These are phyloP conservation scores for Arctia plantaginis DNA, from an alignment of 2,888 invertebrate species.

Conservation along the genomic window DNA sequence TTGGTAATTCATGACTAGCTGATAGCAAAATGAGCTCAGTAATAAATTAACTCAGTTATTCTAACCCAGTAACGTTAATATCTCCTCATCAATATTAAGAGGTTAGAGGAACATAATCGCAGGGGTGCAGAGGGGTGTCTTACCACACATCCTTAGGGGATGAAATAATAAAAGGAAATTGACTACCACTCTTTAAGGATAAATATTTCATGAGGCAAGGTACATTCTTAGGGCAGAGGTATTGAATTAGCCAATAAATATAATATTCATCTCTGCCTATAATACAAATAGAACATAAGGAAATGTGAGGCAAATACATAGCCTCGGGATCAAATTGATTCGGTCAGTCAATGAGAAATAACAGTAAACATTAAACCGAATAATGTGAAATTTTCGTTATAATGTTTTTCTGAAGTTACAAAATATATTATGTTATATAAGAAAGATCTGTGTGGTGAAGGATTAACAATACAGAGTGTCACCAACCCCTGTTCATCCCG, in stretches of 20 bases:
- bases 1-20: not conserved
- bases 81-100: conserved; percentile 61
- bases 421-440: too few species aligned
- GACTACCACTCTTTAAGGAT: conserved; percentile 57
- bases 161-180: conserved; percentile 65
- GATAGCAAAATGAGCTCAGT: conserved; percentile 32
- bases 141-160: conserved; percentile 56
- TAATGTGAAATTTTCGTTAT: too few species aligned
- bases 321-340: not conserved
- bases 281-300: not conserved
- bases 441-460: too few species aligned
- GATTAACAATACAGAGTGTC: too few species aligned
- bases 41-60: conserved; percentile 49
- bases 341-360: not conserved
- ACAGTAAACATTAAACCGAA: too few species aligned
- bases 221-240: not conserved
- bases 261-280: not conserved
- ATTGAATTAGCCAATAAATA: not conserved
- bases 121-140: conserved; percentile 50
- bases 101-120: conserved; percentile 54
- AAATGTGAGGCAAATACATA: not conserved
- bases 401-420: too few species aligned
- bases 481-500: too few species aligned
- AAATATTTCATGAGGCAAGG: conserved; percentile 32
- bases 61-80: conserved; percentile 53